Base-by-base conservation (phyloP, 37 sponge, comb jelly and placozoan species). In the Bolinopsis microptera region DNA sequence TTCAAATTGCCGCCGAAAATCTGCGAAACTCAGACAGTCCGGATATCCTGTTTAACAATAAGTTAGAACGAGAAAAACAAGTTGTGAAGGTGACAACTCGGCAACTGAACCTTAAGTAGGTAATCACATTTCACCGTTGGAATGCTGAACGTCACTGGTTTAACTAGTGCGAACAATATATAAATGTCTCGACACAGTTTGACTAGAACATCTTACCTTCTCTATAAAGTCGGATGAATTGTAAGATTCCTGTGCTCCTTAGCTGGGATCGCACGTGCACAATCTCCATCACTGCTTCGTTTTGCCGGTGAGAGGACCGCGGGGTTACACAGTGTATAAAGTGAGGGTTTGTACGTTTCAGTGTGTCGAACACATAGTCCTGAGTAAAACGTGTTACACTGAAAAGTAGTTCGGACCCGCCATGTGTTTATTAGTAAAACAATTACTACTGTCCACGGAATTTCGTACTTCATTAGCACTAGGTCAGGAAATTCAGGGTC, bases 261-360 rank as follows among this genome's bases (percentile, higher is more conserved):
- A 99, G 39, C 95, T 99, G 99, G 5, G 92, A 83, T 37, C 97
- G 69, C 38, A 99, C 96, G 28, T 97, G 95, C 25, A 98, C 97
- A 0, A 99, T 93, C 38, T 99, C 95, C 68, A 99, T 94, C 39
- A 95, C 76, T 0, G 95, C 96, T 2, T 94, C 92, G 69, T 69
- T 36, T 39, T 39, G 41, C 0, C 90, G 90, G 1, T 28, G 41
- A 18, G 90, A 3, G 61, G 90, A 28, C 8, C 90, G 40, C 30
- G 98, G 97, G 16, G 97, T 94, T 33, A 99, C 39, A 69, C 99
- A 99, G 94, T 94, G 95, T 40, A 99, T 94, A 83, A 96, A 99
- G 96, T 95, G 96, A 2, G 76, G 38, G 26, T 31, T 93, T 21
- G 72, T 93, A 16, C 93, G 68, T 18, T 72, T 69, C n/a, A 93